A percentile compares a stretch with the other conserved stretches of the same genome.
Evolutionary conservation across 2,888 invertebrate species (phyloP).

Genomic region (Drosophila stalkeri): DNA sequence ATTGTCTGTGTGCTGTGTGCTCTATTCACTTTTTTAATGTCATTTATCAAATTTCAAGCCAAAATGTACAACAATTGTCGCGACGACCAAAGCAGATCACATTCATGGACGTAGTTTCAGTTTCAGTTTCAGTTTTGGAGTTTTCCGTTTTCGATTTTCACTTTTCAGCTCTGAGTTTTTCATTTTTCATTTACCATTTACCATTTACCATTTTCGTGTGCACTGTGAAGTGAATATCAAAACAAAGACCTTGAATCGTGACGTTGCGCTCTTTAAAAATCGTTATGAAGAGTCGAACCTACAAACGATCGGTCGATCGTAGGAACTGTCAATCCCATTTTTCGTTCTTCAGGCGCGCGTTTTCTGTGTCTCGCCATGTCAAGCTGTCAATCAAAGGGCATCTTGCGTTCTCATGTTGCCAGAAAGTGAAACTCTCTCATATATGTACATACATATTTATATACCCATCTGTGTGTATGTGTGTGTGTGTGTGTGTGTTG

Average conservation of each 20-base stretch:
- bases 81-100: conserved; percentile 70
- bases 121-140: conserved; percentile 21
- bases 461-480: background rate
- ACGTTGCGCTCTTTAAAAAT: conserved; percentile 47
- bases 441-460: background rate
- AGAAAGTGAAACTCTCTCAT: conserved; percentile 11
- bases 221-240: conserved; percentile 74
- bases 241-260: conserved; percentile 60
- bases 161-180: conserved; percentile 7
- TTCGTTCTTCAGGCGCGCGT: conserved; percentile 65
- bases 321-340: conserved; percentile 44
- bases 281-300: conserved; percentile 10
- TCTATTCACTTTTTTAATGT: conserved; percentile 38
- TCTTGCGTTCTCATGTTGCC: conserved; percentile 58
- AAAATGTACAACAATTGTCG: conserved; percentile 51
- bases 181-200: conserved; percentile 5
- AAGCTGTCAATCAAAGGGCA: conserved; percentile 72
- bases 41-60: conserved; percentile 80
- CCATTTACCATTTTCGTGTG: conserved; percentile 19
- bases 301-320: conserved; percentile 26
- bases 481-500: background rate
- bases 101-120: conserved; percentile 30
- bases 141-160: conserved; percentile 15
- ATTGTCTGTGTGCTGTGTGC: background rate
- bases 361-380: conserved; percentile 58